phyloP scores from a whole-genome alignment of 2,888 invertebrate species.

The Linnaemya vulpina region DNA sequence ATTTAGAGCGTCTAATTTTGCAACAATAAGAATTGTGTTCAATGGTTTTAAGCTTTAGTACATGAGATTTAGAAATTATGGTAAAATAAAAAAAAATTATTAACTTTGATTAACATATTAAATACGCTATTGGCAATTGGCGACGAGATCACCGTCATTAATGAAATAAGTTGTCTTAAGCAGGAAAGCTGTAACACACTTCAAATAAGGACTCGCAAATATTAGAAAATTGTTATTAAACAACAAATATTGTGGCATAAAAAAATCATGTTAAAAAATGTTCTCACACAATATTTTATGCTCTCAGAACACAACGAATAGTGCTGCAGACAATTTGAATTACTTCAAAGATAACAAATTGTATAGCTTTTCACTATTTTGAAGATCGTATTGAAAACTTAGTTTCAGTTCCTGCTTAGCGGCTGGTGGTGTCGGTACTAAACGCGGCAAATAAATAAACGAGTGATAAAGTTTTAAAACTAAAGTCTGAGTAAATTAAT shows the following conservation, averaged over 20 bases:
- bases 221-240: not conserved
- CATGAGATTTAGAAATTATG: too few relatives aligned
- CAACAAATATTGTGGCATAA: not conserved
- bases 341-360: constrained; percentile 59
- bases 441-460: constrained; percentile 58
- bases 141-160: too few relatives aligned
- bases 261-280: not conserved
- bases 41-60: too few relatives aligned
- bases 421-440: constrained; percentile 72
- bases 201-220: not conserved
- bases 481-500: not conserved
- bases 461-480: constrained; percentile 9
- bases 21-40: too few relatives aligned
- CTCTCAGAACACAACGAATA: constrained; percentile 39
- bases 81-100: too few relatives aligned
- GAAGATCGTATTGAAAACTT: constrained; percentile 54
- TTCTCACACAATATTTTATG: constrained; percentile 7
- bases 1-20: too few relatives aligned
- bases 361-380: constrained; percentile 41
- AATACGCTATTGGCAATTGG: too few relatives aligned
- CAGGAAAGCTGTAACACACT: not conserved
- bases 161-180: not conserved
- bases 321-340: constrained; percentile 52
- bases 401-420: constrained; percentile 75
- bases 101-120: too few relatives aligned